Evolutionary conservation across 2,797 vertebrate species (phyloP), one percentile per base, ranked within the genome.

Genomic region (Menidia menidia): DNA sequence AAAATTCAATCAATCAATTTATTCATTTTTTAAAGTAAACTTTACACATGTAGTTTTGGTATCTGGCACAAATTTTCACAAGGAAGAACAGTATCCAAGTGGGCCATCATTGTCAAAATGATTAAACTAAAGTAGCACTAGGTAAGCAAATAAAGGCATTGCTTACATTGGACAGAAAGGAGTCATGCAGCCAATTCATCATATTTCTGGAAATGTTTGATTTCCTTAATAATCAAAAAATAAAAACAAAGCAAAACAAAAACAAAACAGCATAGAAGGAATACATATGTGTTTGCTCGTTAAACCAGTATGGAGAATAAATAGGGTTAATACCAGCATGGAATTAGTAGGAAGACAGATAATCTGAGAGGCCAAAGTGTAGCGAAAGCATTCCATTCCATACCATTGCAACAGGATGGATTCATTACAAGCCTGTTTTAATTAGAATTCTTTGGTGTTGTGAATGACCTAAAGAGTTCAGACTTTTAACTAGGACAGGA

Each of bases 381-480:
- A 44, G 53, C 65, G 62, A 67, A 73, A 50, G 48, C 45, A 60
- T 60, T 25, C 25, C 25, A 25, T 25, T 25, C 25, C 25, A 25
- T 25, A 25, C 25, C 25, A 25, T 25, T 25, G 25, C 25, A 2
- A 25, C 81, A 81, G 67, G 65, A 55, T 52, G 44, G 68, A 84
- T 85, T 89, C 64, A 85, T 72, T 83, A 85, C 65, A 57, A 25
- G 71, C 14, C 41, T 11, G 25, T 77, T 69, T 78, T 83, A 87
- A 90, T 82, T 86, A 81, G 79, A 69, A 73, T 88, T 85, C 73
- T 64, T 30, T 41, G 19, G 66, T 56, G 77, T 69, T 76, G 54
- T n/a, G 15, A 60, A 62, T 41, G 75, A 85, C 71, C 53, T 60
- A 57, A 64, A 31, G 76, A 65, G 75, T 64, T 69, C 77, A 78